Evolutionary conservation across 2,113 vertebrate genomes (phyloP).

Genomic region (Chionomys nivalis): DNA sequence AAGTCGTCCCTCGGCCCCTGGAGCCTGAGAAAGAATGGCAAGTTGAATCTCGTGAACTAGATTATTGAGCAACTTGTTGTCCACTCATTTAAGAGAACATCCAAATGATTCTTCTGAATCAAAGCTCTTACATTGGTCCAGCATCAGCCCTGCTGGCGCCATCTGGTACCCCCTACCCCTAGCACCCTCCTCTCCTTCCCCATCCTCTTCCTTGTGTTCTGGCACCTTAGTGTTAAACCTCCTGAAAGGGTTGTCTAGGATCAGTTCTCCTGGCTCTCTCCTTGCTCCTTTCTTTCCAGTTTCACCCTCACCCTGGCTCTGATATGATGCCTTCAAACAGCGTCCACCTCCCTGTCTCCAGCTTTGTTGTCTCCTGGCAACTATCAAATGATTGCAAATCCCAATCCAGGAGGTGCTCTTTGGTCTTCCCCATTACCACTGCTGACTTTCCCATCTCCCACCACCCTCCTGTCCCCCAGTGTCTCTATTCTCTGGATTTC

Average conservation of each 20-base stretch:
- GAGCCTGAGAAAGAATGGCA: neutral
- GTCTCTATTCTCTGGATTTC: neutral
- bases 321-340: neutral
- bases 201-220: neutral
- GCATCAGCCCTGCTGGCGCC: accelerated
- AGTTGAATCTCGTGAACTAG: neutral
- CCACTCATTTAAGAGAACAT: neutral
- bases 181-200: too few species aligned
- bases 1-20: neutral
- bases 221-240: neutral
- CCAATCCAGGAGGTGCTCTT: neutral
- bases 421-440: neutral
- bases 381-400: accelerated
- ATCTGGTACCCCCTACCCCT: too few species aligned
- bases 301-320: neutral
- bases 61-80: neutral
- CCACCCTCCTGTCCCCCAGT: neutral
- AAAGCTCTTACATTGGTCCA: neutral
- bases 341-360: neutral
- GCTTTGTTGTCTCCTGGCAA: neutral
- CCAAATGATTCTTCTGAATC: neutral
- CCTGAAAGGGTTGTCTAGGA: neutral
- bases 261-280: neutral
- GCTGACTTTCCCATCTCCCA: too few species aligned
- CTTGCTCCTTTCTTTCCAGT: neutral